Evolutionary conservation across 2,113 vertebrate genomes (phyloP).

Genomic region (Triplophysa dalaica): DNA sequence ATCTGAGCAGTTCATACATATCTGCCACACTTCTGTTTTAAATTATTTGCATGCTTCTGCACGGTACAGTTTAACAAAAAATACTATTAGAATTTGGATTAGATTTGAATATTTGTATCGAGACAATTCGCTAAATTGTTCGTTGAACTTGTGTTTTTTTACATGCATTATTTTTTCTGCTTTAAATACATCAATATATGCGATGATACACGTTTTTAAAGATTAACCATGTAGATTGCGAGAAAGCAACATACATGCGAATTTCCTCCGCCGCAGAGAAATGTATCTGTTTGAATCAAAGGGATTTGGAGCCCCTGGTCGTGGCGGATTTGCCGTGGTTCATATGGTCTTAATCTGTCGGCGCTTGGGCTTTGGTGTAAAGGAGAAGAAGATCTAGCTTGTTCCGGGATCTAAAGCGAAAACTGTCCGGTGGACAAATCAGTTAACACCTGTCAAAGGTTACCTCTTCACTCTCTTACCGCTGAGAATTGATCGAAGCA

Average conservation of each 20-base stretch:
- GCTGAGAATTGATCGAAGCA: conserved; percentile 5
- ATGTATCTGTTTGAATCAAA: conserved; percentile 79
- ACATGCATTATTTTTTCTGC: not conserved
- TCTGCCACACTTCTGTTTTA: no score
- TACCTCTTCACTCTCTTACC: conserved; percentile 31
- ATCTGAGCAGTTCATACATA: no score
- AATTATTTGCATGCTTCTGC: no score
- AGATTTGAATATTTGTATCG: no score
- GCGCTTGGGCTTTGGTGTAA: conserved; percentile 72
- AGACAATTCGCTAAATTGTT: not conserved
- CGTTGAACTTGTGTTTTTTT: not conserved
- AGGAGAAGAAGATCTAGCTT: conserved; percentile 63
- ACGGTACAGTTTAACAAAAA: no score
- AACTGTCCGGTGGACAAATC: conserved; percentile 60
- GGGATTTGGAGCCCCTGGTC: conserved; percentile 79
- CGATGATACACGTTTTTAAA: not conserved
- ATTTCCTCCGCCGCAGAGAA: conserved; percentile 64
- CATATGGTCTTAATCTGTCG: conserved; percentile 83
- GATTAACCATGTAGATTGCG: conserved; percentile 41
- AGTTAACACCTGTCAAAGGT: conserved; percentile 58
- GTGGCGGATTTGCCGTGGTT: conserved; percentile 76
- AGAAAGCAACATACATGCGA: conserved; percentile 59
- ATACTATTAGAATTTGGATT: no score
- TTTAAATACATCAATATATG: not conserved
- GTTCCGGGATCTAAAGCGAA: conserved; percentile 62